Percentiles rank a stretch among this genome's conserved stretches.
Evolutionary conservation across 2,113 vertebrate genomes (phyloP).

Genomic region (Leucoraja erinaceus): DNA sequence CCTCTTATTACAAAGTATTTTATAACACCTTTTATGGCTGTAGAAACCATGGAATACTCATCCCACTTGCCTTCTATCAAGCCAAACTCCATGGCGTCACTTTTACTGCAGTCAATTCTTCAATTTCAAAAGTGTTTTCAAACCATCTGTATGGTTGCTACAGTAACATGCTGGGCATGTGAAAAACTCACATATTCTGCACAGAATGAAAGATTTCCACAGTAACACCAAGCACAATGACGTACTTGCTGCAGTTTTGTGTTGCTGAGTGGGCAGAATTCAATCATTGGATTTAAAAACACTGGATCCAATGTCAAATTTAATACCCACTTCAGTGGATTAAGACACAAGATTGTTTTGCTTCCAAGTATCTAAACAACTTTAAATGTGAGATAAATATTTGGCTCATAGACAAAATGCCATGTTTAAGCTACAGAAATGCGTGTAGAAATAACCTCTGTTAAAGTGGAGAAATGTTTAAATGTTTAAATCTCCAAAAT

Average conservation of each 20-base stretch:
- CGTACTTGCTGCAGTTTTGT: neutral
- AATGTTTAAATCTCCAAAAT: no score
- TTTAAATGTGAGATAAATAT: neutral
- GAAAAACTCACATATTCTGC: neutral
- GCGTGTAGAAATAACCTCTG: neutral
- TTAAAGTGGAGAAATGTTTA: neutral
- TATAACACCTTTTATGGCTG: no score
- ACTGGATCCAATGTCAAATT: neutral
- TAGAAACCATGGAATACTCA: neutral
- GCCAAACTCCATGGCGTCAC: neutral
- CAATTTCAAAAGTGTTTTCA: neutral
- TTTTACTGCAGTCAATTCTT: neutral
- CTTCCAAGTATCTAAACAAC: neutral
- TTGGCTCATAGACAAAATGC: neutral
- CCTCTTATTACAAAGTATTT: no score
- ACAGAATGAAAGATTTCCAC: neutral
- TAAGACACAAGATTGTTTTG: neutral
- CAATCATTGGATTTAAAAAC: neutral
- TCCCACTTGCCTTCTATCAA: neutral
- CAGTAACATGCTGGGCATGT: neutral
- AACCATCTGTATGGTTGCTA: neutral
- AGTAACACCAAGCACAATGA: neutral
- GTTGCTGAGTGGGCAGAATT: neutral
- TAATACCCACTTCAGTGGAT: neutral
- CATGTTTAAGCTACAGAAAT: neutral